Conservation (phyloP, 2,888 invertebrate species). For the Hofmannophila pseudospretella region DNA sequence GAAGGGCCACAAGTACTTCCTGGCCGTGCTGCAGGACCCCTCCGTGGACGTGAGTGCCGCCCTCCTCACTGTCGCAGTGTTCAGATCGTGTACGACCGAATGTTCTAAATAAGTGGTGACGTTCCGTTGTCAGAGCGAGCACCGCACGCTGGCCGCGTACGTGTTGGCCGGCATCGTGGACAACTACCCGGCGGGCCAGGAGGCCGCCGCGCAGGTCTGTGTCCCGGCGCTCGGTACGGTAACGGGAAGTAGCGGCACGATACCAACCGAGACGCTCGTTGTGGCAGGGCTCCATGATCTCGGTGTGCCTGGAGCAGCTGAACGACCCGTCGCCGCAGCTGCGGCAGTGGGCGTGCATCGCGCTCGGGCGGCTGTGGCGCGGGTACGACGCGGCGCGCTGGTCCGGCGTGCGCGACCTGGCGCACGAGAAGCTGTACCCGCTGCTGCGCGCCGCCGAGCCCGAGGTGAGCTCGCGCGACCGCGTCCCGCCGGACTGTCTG, state of each 20-base stretch:
- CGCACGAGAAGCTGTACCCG: slow-evolving; percentile 95
- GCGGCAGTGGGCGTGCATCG: slow-evolving; percentile 94
- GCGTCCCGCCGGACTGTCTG: not conserved
- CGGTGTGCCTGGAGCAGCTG: slow-evolving; percentile 94
- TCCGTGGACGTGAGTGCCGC: slow-evolving; percentile 83
- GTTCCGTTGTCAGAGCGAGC: slow-evolving; percentile 88
- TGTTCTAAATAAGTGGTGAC: too few species aligned
- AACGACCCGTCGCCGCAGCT: slow-evolving; percentile 80
- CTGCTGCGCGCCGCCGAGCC: slow-evolving; percentile 89
- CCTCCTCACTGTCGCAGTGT: too few species aligned
- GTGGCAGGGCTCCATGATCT: slow-evolving; percentile 92
- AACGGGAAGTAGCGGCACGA: too few species aligned
- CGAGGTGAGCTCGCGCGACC: slow-evolving; percentile 75
- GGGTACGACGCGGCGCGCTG: slow-evolving; percentile 88
- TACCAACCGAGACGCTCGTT: too few species aligned
- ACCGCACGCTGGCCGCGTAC: slow-evolving; percentile 96
- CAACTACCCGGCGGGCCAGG: slow-evolving; percentile 92
- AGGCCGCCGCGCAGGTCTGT: slow-evolving; percentile 84
- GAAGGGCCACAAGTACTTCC: slow-evolving; percentile 95
- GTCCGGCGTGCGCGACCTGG: slow-evolving; percentile 96
- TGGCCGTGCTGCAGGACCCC: slow-evolving; percentile 93
- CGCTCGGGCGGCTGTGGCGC: slow-evolving; percentile 94
- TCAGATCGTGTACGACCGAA: too few species aligned
- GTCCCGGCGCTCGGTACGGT: too few species aligned
- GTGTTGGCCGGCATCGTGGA: slow-evolving; percentile 96